Base-by-base conservation (phyloP, 2,888 invertebrate species). In the Nephrotoma appendiculata region DNA sequence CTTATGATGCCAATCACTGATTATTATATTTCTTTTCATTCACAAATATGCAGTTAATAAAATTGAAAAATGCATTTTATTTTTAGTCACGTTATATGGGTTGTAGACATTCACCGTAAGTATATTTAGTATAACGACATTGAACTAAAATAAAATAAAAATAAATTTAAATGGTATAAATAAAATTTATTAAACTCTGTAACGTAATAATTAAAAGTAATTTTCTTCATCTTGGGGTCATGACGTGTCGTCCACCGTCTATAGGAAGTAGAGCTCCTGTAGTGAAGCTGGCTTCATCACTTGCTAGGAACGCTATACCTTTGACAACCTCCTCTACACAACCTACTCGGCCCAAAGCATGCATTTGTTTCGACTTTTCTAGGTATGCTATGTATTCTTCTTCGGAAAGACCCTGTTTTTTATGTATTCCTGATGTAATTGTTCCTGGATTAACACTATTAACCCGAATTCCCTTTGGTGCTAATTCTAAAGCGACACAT, bases 401-500 rank as follows among this genome's bases (percentile, higher is more conserved):
- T 31, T 95, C 94, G 88, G 92, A 93, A 94, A 98, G 94, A 11
- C 95, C 95, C 88, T 94, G 92, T 88, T 94, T 93, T 91, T 94
- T 95, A 89, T 98, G 97, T 83, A 97, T 90, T 89, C 96, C 95
- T 4, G 98, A 98, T 6, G 94, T 91, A 15, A 96, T 95, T 0
- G 98, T 97, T 42, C 98, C 98, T 86, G 98, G 98, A 91, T 97
- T 97, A 0, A 98, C 97, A 88, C 95, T 94, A 90, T 98, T 98
- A 0, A 97, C 97, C 83, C 97, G 92, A 0, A 97, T 95, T 88
- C 94, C 94, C 90, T 95, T 95, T 0, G 93, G 90, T 85, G 94
- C 96, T 85, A 96, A 91, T 89, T 96, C 98, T 45, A 98, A 91
- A n/a, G 98, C 97, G 4, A 95, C 92, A 90, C 97, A 97, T 90